Base-by-base conservation (phyloP, 2,797 vertebrate species). In the Thamnophis elegans region DNA sequence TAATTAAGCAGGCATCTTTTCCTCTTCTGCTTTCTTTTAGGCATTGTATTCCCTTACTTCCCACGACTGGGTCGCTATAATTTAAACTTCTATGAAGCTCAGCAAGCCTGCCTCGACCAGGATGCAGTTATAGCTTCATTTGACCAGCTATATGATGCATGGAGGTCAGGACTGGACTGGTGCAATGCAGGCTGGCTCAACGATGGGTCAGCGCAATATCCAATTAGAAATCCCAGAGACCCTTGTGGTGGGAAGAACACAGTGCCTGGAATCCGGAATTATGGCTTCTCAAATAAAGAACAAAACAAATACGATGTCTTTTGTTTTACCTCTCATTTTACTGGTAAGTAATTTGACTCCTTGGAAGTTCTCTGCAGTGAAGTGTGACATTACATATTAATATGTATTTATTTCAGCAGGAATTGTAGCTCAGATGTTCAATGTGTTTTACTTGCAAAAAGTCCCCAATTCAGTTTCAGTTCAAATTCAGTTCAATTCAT, bases 181-280 rank as follows among this genome's bases (percentile, higher is more conserved):
- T 99, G 99, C 96, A 99, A 99, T 0, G 99, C 99, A 0, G 99
- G 99, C 94, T 99, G 99, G 99, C 98, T 99, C 93, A 98, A 92
- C 0, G 99, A 99, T 0, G 98, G 98, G 62, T 98, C 98, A 0
- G 99, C 99, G 92, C 98, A 99, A 93, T 99, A 99, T 93, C 99
- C 99, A 42, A 98, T 99, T 96, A 99, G 96, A 91, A 98, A 97
- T 85, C 98, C 99, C 87, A 98, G 99, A 93, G 98, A 97, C 91
- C 98, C 98, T 42, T 99, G 99, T 0, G 99, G 99, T 5, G 99
- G 99, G 11, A 96, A 97, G 95, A 98, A 97, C 93, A 97, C 95
- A 0, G 96, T 96, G 20, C 98, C 99, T 0, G 99, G 99, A 0
- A 92, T 99, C 94, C 98, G 99, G 95, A 99, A 93, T 97, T 99